Evolutionary conservation across 2,113 vertebrate species (phyloP).

Genomic region (Alligator sinensis): DNA sequence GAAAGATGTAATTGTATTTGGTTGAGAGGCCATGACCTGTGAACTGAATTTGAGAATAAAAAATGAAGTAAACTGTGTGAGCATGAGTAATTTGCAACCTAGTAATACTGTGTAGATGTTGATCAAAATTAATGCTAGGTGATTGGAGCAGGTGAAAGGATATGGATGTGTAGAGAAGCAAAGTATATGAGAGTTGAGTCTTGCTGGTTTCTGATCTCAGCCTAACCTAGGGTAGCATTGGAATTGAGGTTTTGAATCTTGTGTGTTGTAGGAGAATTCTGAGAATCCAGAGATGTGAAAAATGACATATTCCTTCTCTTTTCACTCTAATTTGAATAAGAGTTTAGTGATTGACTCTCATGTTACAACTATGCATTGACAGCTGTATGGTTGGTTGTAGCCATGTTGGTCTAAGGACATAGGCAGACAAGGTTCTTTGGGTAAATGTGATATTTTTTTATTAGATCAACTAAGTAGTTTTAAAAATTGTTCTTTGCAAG

Average conservation of each 20-base stretch:
- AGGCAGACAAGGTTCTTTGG: too few species aligned
- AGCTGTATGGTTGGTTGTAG: too few species aligned
- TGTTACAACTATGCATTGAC: neutral
- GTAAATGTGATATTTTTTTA: too few species aligned
- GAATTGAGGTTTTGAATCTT: neutral
- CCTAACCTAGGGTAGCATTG: neutral
- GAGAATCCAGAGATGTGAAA: neutral
- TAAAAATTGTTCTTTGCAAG: too few species aligned
- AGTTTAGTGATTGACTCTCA: neutral
- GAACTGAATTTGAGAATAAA: neutral
- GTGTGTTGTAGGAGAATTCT: neutral
- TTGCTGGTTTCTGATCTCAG: neutral
- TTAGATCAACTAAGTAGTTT: too few species aligned
- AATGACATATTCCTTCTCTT: neutral
- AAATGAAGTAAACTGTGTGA: neutral
- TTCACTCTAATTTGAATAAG: neutral
- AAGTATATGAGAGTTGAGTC: neutral
- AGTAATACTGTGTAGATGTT: neutral
- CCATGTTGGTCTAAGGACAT: too few species aligned
- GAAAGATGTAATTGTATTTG: neutral
- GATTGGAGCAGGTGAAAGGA: neutral
- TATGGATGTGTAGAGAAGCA: neutral
- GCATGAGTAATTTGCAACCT: neutral
- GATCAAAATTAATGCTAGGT: neutral
- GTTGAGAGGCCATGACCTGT: neutral